Evolutionary conservation across 2,797 vertebrate species (phyloP).

Genomic region (Platyrinchus mystaceus): DNA sequence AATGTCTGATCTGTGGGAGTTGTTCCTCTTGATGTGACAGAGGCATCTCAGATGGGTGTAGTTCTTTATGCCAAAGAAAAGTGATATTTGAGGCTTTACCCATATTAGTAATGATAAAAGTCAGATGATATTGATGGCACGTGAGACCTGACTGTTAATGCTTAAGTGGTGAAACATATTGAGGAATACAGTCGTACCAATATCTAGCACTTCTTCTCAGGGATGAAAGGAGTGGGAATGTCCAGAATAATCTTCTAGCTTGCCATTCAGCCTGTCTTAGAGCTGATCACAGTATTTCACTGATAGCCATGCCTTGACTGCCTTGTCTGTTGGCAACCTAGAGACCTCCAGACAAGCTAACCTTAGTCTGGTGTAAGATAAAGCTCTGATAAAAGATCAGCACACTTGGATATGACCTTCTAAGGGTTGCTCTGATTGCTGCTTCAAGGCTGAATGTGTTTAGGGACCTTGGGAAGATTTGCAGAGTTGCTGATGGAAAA

Average conservation of each 20-base stretch:
- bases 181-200: background rate
- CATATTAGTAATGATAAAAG: background rate
- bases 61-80: background rate
- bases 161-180: background rate
- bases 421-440: slow-evolving; percentile 8
- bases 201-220: background rate
- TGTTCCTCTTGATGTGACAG: background rate
- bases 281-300: background rate
- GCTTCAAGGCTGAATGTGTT: slow-evolving; percentile 49
- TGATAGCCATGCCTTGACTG: background rate
- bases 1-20: background rate
- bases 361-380: background rate
- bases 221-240: background rate
- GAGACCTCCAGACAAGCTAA: background rate
- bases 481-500: background rate
- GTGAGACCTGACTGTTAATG: background rate
- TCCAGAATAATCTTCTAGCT: background rate
- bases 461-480: slow-evolving; percentile 59
- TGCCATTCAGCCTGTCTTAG: background rate
- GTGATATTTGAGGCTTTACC: background rate
- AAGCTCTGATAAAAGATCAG: slow-evolving; percentile 14
- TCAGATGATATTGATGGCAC: background rate
- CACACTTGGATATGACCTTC: background rate
- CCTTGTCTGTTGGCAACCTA: background rate
- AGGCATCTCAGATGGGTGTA: background rate